phyloP scores from a whole-genome alignment of 1,140 invertebrate species.

The Drosophila paulistorum region DNA sequence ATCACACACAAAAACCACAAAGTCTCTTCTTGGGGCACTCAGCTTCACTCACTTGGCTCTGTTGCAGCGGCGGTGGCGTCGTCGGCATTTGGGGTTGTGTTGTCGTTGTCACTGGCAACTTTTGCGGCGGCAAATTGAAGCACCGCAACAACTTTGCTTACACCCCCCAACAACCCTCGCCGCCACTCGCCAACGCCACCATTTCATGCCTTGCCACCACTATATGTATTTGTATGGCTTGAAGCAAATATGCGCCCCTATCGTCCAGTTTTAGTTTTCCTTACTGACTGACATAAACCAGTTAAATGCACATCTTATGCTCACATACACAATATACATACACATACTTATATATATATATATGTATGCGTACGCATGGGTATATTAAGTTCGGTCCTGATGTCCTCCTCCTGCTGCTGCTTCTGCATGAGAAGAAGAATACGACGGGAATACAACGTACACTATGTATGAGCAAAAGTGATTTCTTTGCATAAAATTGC shows the following conservation, averaged over 20 bases:
- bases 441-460: constrained; percentile 30
- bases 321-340: not conserved
- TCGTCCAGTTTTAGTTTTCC: constrained; percentile 56
- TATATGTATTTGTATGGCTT: constrained; percentile 73
- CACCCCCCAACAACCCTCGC: not conserved
- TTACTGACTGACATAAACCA: constrained; percentile 43
- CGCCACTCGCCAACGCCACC: not conserved
- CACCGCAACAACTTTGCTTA: constrained; percentile 62
- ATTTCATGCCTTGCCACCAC: not conserved
- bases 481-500: constrained; percentile 79
- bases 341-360: not conserved
- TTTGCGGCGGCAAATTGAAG: constrained; percentile 74
- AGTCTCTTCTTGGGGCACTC: not conserved
- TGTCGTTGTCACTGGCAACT: constrained; percentile 60
- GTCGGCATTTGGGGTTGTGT: constrained; percentile 15
- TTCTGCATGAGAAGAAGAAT: constrained; percentile 48
- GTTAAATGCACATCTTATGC: constrained; percentile 25
- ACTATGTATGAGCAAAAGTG: constrained; percentile 67
- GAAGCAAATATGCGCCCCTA: constrained; percentile 78
- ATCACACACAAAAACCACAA: constrained; percentile 46
- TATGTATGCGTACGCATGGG: constrained; percentile 9
- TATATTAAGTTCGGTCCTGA: constrained; percentile 11
- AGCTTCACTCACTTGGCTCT: not conserved
- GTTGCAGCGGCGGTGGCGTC: not conserved
- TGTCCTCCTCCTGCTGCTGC: not conserved